phyloP scores from a whole-genome alignment of 2,113 vertebrate species.

The Phrynosoma platyrhinos region DNA sequence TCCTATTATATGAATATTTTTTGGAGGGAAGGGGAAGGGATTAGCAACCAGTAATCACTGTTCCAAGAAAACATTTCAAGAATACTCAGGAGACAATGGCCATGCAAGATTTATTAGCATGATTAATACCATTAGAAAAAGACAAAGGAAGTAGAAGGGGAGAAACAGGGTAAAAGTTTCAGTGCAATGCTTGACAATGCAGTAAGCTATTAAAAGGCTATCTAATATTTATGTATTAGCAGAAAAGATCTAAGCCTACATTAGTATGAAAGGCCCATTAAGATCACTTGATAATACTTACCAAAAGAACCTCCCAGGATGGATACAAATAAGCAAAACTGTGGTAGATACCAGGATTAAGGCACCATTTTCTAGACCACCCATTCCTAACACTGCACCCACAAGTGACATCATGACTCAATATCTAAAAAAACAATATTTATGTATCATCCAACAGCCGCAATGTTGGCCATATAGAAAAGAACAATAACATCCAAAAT shows the following conservation, averaged over 20 bases:
- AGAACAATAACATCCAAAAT: too few species aligned
- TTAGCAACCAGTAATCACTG: conserved; percentile 15
- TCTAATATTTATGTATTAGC: background rate
- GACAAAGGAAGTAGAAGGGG: background rate
- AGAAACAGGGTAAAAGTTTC: conserved; percentile 5
- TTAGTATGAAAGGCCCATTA: background rate
- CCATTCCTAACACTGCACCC: background rate
- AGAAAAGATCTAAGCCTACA: background rate
- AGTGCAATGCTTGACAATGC: conserved; percentile 10
- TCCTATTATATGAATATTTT: conserved; percentile 10
- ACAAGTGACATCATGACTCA: too few species aligned
- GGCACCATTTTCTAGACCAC: background rate
- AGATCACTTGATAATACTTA: background rate
- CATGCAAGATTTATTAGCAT: conserved; percentile 23
- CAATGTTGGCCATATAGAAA: too few species aligned
- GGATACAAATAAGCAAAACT: background rate
- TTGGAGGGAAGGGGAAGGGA: too few species aligned
- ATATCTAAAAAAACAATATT: too few species aligned
- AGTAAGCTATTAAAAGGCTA: conserved; percentile 8
- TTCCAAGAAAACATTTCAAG: conserved; percentile 27
- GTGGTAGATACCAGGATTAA: background rate
- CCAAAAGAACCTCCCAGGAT: background rate
- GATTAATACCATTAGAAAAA: conserved; percentile 16
- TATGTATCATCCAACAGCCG: too few species aligned
- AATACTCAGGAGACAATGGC: conserved; percentile 25